Evolutionary conservation across 2,888 invertebrate species (phyloP).

Genomic region (Phania funesta): DNA sequence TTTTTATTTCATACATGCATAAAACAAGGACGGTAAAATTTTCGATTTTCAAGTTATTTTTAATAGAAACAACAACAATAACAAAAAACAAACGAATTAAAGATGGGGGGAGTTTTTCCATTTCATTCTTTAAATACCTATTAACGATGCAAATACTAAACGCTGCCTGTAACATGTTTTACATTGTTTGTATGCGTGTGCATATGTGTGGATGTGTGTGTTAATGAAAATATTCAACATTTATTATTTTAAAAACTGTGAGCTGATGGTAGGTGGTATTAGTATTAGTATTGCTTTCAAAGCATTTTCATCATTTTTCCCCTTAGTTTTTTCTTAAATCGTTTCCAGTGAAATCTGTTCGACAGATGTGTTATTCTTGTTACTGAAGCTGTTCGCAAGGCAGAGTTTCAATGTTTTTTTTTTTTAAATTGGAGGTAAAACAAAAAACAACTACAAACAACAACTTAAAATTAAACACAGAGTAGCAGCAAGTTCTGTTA

Average conservation of each 20-base stretch:
- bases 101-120: conserved; percentile 48
- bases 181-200: neutral
- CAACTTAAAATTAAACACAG: neutral
- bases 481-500: conserved; percentile 7
- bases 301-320: conserved; percentile 41
- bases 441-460: neutral
- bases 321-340: conserved; percentile 28
- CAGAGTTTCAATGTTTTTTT: conserved; percentile 46
- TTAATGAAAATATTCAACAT: conserved; percentile 69
- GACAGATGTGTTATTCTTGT: conserved; percentile 68
- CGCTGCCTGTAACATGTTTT: neutral
- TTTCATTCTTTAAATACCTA: conserved; percentile 31
- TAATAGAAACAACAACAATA: conserved; percentile 24
- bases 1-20: too few relatives aligned
- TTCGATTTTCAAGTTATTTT: conserved; percentile 7
- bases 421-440: conserved; percentile 24
- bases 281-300: conserved; percentile 43
- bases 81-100: neutral
- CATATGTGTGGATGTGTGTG: conserved; percentile 14
- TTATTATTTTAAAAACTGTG: conserved; percentile 63
- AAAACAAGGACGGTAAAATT: conserved; percentile 9
- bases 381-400: conserved; percentile 15
- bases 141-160: conserved; percentile 31
- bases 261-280: conserved; percentile 33
- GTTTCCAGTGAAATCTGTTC: conserved; percentile 69